phyloP scores from a whole-genome alignment of 2,113 vertebrate genomes.

The Heterochromis multidens region DNA sequence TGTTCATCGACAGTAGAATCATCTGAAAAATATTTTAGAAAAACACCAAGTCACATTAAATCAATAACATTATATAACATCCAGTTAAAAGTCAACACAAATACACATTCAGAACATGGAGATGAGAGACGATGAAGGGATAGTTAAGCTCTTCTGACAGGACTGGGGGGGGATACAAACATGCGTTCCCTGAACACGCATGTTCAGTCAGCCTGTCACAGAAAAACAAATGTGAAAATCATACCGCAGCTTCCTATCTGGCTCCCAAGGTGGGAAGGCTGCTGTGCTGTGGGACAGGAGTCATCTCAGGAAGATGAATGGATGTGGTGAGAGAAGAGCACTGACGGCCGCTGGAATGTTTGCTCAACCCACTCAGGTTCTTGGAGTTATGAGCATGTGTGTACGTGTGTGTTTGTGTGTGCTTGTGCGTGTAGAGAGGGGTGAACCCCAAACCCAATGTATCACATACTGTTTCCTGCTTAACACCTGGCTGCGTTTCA shows the following conservation, averaged over 20 bases:
- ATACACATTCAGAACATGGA: background rate
- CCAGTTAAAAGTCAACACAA: background rate
- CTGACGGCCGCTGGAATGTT: conserved; percentile 37
- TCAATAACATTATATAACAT: background rate
- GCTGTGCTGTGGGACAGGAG: conserved; percentile 29
- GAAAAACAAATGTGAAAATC: conserved; percentile 27
- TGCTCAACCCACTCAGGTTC: conserved; percentile 14
- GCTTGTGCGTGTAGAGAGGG: conserved; percentile 6
- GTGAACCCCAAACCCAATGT: conserved; percentile 32
- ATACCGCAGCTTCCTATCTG: conserved; percentile 37
- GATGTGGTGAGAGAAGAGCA: conserved; percentile 46
- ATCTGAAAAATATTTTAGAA: background rate
- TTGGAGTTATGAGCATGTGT: background rate
- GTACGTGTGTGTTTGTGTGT: background rate
- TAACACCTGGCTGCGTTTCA: conserved; percentile 50
- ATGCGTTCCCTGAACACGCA: background rate
- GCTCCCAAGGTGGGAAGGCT: conserved; percentile 44
- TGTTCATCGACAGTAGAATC: background rate
- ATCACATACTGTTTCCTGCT: conserved; percentile 46
- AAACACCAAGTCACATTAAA: background rate
- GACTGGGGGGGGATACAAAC: background rate
- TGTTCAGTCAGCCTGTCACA: conserved; percentile 20
- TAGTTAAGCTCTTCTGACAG: background rate
- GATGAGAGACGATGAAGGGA: background rate
- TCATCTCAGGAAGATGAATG: conserved; percentile 46